Evolutionary conservation across 2,113 vertebrate genomes (phyloP), one percentile per base, ranked within the genome.

Genomic region (Daubentonia madagascariensis): DNA sequence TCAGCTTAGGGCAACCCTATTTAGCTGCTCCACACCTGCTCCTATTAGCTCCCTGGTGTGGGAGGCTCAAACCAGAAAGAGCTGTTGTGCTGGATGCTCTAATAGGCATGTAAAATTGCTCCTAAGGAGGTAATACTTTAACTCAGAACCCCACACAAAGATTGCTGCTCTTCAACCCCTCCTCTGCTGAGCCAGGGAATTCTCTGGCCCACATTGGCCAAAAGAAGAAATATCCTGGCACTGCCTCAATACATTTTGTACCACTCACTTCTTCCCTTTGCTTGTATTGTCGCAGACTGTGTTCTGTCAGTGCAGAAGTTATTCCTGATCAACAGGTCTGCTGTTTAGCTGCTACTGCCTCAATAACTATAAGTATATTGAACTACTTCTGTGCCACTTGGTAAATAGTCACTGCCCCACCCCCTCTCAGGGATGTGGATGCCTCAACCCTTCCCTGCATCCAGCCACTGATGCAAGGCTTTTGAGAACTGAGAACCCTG

Each of bases 21-120:
- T 92, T 90, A 92, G 84, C 75, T 63, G 79, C 65, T 85, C 59
- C 67, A 81, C 89, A 87, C 87, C 95, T 92, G 96, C 92, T 87
- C 3, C 85, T 61, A 78, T 81, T 85, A 88, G 59, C 85, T 91
- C 14, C 13, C 50, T 88, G 40, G 59, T 50, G 89, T 96, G 94
- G 96, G 93, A 97, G 79, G 67, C 68, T 89, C 89, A 93, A 95
- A 97, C 96, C 92, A 84, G 96, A 97, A 97, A 93, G 91, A 88
- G 95, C 93, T 87, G 96, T 87, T 85, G 40, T 30, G 20, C 95
- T n/a, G 25, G 96, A 61, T 76, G 89, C 85, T 70, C 73, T 97
- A 79, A 97, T 80, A 79, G 86, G 92, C 63, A 10, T 10, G 35
- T 59, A 57, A 61, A 86, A 75, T 94, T 80, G 84, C 93, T 79